phyloP scores from a whole-genome alignment of 2,888 invertebrate genomes.

The Apodemia hepburni region DNA sequence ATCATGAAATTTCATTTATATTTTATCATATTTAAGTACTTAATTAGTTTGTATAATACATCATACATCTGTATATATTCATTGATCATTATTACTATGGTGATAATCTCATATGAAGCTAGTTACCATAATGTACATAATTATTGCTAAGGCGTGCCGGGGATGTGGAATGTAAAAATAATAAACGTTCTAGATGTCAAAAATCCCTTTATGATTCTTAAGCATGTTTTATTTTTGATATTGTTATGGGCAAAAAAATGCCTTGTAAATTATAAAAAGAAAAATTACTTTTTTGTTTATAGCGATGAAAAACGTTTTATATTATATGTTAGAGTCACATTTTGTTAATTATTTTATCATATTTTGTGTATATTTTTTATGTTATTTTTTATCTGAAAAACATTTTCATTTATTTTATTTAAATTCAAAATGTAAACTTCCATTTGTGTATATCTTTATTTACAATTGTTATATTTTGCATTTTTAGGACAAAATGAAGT shows the following conservation, averaged over 20 bases:
- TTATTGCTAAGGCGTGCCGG: constrained; percentile 52
- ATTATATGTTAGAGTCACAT: too few species aligned
- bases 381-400: background rate
- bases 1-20: too few species aligned
- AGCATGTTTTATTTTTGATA: background rate
- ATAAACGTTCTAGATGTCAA: background rate
- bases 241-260: too few species aligned
- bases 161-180: constrained; percentile 60
- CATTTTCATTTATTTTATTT: background rate
- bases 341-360: too few species aligned
- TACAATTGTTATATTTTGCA: background rate
- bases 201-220: background rate
- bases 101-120: constrained; percentile 16
- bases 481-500: background rate
- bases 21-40: background rate
- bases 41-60: constrained; percentile 12
- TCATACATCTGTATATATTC: constrained; percentile 22
- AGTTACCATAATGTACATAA: constrained; percentile 30
- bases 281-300: too few species aligned
- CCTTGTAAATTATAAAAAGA: too few species aligned
- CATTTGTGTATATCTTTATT: background rate
- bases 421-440: background rate
- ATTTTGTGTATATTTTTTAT: too few species aligned
- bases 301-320: too few species aligned
- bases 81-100: constrained; percentile 17